A percentile compares a stretch with the other conserved stretches of the same genome.
These are phyloP conservation scores for Cotesia glomerata DNA, from an alignment of 1,140 invertebrate species.

Conservation along the genomic window DNA sequence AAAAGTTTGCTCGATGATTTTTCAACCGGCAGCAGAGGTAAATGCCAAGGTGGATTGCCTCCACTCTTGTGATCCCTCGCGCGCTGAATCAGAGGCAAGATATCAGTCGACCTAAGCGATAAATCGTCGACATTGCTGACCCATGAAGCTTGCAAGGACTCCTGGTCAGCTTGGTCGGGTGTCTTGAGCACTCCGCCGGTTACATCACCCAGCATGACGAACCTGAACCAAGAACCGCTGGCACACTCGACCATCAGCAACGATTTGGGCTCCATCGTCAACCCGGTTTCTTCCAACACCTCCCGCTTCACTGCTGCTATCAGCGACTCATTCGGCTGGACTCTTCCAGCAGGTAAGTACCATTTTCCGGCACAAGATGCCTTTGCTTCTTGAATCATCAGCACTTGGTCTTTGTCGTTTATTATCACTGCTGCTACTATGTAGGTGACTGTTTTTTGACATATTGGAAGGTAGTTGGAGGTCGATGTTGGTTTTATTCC, in stretches of 20 bases:
- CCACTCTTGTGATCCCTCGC: constrained; percentile 62
- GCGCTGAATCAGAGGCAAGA: constrained; percentile 81
- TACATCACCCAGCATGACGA: constrained; percentile 83
- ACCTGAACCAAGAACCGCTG: constrained; percentile 88
- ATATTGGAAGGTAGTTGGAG: constrained; percentile 79
- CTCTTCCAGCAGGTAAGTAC: constrained; percentile 90
- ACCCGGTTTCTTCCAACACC: constrained; percentile 94
- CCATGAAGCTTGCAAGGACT: constrained; percentile 95
- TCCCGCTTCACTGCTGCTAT: constrained; percentile 86
- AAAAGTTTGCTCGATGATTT: constrained; percentile 75
- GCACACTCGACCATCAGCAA: constrained; percentile 87
- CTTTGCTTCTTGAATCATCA: constrained; percentile 99
- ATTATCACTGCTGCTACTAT: constrained; percentile 90
- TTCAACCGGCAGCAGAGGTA: constrained; percentile 72
- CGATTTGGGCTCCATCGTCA: constrained; percentile 83
- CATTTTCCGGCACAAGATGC: constrained; percentile 90
- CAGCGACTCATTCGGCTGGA: constrained; percentile 90
- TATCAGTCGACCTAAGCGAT: constrained; percentile 80
- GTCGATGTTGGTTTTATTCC: constrained; percentile 78
- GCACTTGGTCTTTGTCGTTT: constrained; percentile 85
- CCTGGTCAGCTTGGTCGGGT: constrained; percentile 85
- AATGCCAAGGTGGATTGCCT: constrained; percentile 70
- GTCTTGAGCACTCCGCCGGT: constrained; percentile 88
- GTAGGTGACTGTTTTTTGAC: constrained; percentile 87
- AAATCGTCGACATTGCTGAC: constrained; percentile 77